Evolutionary conservation across 2,888 invertebrate genomes (phyloP), one percentile per base, ranked within the genome.

Genomic region (Odontothrips loti): DNA sequence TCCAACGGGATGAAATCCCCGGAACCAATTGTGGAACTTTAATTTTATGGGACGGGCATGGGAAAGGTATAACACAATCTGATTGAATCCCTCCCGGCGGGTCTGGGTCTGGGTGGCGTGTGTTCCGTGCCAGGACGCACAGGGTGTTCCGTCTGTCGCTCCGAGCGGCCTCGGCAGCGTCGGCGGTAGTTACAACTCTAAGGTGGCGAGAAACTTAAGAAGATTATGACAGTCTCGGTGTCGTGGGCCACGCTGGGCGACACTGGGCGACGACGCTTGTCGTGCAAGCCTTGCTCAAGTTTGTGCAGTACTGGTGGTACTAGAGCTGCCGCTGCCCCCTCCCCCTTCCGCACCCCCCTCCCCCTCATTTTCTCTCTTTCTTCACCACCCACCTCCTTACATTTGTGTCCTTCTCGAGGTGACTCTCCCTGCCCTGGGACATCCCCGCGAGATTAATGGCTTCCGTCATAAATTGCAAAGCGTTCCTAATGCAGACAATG

Each of bases 391-490:
- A 43, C 34, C 34, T 43, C 34, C 34, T 43, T 43, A 43, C 34
- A 43, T 43, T 43, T 43, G 15, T 15, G 20, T 58, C 58, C 20
- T 20, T 20, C 58, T 58, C 68, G 4, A 75, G 68, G 23, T 10
- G 68, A 23, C 63, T 9, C 68, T 27, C 68, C 68, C 68, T 9
- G 23, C 23, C 68, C 27, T 12, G 27, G 68, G 27, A 23, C 68
- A 23, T 75, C 27, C 68, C 27, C 12, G 68, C 12, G 23, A 75
- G 68, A 75, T 75, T 75, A 75, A 75, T 75, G 27, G 68, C 27
- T 75, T 75, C 68, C 68, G 68, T 75, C 68, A 75, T 75, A 75
- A 75, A 75, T 75, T 75, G 68, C 68, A 75, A 75, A 75, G 68
- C 68, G 58, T 58, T 58, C 20, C 58, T 58, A 27, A 75, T 75